phyloP scores from a whole-genome alignment of 2,888 invertebrate genomes.

The Bembecia ichneumoniformis region DNA sequence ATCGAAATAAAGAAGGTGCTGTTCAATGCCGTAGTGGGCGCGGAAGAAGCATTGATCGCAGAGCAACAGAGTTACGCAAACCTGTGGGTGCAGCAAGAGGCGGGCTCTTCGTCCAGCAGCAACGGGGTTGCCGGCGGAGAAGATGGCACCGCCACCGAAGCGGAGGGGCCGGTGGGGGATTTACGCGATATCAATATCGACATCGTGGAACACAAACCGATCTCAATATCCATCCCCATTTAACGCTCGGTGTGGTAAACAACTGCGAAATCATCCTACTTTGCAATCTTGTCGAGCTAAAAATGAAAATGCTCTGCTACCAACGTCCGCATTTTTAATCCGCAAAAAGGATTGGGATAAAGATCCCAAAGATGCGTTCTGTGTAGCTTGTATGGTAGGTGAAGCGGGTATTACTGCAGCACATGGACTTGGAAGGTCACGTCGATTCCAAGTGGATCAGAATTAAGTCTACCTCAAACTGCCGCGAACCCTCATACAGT shows the following conservation, averaged over 20 bases:
- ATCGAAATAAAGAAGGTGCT: slow-evolving; percentile 51
- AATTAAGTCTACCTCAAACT: too few species aligned
- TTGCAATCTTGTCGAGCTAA: too few species aligned
- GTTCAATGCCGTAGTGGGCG: slow-evolving; percentile 51
- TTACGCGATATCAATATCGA: neutral
- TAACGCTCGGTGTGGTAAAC: too few species aligned
- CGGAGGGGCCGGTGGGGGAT: slow-evolving; percentile 17
- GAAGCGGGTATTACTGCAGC: neutral
- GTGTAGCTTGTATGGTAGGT: too few species aligned
- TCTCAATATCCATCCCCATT: neutral
- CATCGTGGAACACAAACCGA: neutral
- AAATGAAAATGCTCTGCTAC: too few species aligned
- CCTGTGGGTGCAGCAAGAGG: slow-evolving; percentile 44
- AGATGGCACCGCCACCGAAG: slow-evolving; percentile 4
- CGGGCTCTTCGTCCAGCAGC: slow-evolving; percentile 36
- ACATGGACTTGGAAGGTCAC: neutral
- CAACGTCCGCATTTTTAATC: too few species aligned
- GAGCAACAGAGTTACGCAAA: slow-evolving; percentile 58
- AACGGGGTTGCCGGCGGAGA: slow-evolving; percentile 24
- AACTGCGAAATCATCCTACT: too few species aligned
- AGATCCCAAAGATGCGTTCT: too few species aligned
- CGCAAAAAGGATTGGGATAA: too few species aligned
- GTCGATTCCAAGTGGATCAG: too few species aligned
- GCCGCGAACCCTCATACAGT: too few species aligned
- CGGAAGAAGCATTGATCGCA: slow-evolving; percentile 53